Conservation (phyloP, 2,113 vertebrate species). For the Psittacula cyanocephala region DNA sequence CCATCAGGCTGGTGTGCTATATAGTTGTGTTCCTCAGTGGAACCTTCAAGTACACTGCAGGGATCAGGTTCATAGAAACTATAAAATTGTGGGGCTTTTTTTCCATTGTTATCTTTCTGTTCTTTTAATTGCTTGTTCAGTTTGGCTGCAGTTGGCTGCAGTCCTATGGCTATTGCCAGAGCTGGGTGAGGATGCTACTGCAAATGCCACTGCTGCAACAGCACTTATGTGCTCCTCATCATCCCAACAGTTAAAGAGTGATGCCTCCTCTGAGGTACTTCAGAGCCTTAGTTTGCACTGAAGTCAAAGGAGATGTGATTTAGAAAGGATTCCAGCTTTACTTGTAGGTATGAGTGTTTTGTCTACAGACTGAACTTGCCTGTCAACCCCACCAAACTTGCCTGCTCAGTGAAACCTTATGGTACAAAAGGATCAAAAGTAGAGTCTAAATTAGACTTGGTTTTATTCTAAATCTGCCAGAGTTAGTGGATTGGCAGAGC, state of each 20-base stretch:
- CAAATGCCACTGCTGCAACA: neutral
- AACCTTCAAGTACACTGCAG: neutral
- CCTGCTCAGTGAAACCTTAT: neutral
- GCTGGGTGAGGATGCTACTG: neutral
- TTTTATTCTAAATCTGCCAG: neutral
- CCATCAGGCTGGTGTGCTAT: neutral
- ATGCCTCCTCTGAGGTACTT: neutral
- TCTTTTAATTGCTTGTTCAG: neutral
- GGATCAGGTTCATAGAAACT: neutral
- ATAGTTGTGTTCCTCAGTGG: neutral
- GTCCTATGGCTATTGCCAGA: neutral
- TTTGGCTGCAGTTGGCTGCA: neutral
- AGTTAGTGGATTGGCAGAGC: neutral
- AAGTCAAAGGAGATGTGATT: neutral
- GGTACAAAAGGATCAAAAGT: neutral
- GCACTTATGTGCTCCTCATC: neutral
- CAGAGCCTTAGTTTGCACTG: neutral
- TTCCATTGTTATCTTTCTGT: neutral
- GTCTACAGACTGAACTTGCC: neutral
- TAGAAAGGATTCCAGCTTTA: neutral
- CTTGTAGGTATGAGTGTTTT: neutral
- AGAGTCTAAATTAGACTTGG: neutral
- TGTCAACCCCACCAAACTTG: neutral
- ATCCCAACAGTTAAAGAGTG: neutral
- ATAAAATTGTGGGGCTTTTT: fast-evolving